Evolutionary conservation across 2,797 vertebrate species (phyloP).

Genomic region (Muscicapa comitata): DNA sequence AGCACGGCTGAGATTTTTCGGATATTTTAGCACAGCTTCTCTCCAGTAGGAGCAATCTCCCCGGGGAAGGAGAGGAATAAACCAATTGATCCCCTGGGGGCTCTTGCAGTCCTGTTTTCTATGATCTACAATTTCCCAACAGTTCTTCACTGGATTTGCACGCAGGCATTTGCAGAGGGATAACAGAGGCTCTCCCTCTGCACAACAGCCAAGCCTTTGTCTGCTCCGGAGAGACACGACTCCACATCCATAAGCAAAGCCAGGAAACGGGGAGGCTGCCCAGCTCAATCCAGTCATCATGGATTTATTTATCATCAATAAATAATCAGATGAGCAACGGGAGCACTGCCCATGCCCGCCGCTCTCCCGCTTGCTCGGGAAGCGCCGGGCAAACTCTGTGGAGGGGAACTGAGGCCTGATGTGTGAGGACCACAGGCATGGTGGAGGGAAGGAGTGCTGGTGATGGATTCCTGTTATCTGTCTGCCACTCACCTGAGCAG

Average conservation of each 20-base stretch:
- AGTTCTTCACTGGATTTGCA: background rate
- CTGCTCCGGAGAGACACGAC: rapidly evolving
- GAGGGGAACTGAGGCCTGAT: background rate
- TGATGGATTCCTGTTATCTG: background rate
- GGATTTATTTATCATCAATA: background rate
- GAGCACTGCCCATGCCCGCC: rapidly evolving
- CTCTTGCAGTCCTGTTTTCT: background rate
- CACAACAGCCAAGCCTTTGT: background rate
- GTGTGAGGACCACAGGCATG: rapidly evolving
- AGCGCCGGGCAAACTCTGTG: rapidly evolving
- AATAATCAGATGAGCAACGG: background rate
- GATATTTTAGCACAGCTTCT: constrained; percentile 8
- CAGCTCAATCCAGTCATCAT: background rate
- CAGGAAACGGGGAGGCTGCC: background rate
- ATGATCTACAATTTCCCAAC: background rate
- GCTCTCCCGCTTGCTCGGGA: background rate
- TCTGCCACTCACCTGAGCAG: background rate
- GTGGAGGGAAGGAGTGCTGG: background rate
- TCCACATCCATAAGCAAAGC: background rate
- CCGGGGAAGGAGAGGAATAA: background rate
- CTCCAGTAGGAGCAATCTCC: rapidly evolving
- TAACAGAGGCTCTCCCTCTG: background rate
- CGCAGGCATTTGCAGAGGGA: background rate
- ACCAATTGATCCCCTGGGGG: background rate
- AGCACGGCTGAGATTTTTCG: background rate